These are phyloP conservation scores for Nomada fabriciana DNA, from an alignment of 2,888 invertebrate species.

Conservation along the genomic window DNA sequence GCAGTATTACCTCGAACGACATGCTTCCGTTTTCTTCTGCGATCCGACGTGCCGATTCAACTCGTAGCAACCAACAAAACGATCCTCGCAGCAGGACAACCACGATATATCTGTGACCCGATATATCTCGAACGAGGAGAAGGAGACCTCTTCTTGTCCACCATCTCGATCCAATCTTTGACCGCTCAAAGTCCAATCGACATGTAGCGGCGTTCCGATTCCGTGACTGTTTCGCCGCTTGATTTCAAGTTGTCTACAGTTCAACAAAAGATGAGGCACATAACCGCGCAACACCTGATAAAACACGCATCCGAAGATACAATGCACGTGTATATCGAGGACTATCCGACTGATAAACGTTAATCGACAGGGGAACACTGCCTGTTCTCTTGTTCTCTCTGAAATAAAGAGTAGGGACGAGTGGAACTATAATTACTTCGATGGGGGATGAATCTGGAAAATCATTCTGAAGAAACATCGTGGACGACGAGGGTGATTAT, in stretches of 20 bases:
- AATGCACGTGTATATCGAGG: neutral
- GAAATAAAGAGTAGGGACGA: too few species aligned
- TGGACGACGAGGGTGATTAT: too few species aligned
- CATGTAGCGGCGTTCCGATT: conserved; percentile 19
- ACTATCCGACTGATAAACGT: conserved; percentile 20
- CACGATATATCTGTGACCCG: conserved; percentile 78
- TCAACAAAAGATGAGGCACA: conserved; percentile 30
- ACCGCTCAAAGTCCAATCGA: conserved; percentile 82
- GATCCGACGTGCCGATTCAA: conserved; percentile 10
- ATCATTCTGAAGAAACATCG: too few species aligned
- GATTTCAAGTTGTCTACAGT: conserved; percentile 18
- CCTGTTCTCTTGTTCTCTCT: neutral
- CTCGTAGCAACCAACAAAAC: conserved; percentile 16
- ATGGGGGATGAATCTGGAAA: too few species aligned
- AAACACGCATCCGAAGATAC: neutral
- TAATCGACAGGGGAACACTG: neutral
- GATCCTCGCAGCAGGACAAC: conserved; percentile 75
- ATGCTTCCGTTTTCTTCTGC: conserved; percentile 56
- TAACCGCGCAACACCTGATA: conserved; percentile 28
- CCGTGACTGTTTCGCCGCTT: conserved; percentile 7
- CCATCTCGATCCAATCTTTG: conserved; percentile 81
- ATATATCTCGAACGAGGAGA: conserved; percentile 65
- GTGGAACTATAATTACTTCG: too few species aligned
- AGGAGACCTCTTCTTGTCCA: conserved; percentile 77
- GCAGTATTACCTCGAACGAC: conserved; percentile 72